Conservation (phyloP, 1,140 invertebrate genomes). For the Stegodyphus mimosarum region DNA sequence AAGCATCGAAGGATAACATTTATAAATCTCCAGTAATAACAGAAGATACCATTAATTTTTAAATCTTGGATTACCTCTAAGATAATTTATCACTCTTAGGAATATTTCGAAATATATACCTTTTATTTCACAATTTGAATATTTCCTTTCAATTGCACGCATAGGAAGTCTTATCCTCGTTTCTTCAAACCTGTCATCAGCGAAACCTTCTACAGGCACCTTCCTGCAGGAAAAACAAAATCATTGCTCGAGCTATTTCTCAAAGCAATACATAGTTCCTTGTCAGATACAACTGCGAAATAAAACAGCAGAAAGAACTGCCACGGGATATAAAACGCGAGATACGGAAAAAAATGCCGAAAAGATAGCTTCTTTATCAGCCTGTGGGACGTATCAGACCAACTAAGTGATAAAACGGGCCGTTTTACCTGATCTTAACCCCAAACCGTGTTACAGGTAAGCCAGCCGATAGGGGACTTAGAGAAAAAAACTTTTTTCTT, state of each 20-base stretch:
- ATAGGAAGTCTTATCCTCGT: too few species aligned
- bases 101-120: too few species aligned
- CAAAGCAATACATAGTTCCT: constrained; percentile 28
- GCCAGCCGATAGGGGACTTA: constrained; percentile 29
- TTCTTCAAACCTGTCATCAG: too few species aligned
- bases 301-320: constrained; percentile 18
- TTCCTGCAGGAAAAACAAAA: neutral
- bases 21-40: too few species aligned
- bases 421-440: constrained; percentile 53
- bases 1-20: too few species aligned
- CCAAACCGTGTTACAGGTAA: constrained; percentile 37
- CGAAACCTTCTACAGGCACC: too few species aligned
- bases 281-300: constrained; percentile 46
- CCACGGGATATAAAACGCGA: constrained; percentile 48
- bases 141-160: too few species aligned
- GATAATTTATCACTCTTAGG: too few species aligned
- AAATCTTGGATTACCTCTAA: too few species aligned
- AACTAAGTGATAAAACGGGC: constrained; percentile 55
- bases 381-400: constrained; percentile 40
- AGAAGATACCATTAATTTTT: too few species aligned
- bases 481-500: constrained; percentile 1
- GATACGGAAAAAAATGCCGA: constrained; percentile 11
- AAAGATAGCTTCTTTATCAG: constrained; percentile 55
- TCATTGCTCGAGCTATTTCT: constrained; percentile 20
- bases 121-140: too few species aligned